Percentiles rank a stretch among this genome's conserved stretches.
Evolutionary conservation across 2,888 invertebrate genomes (phyloP).

Genomic region (Dynastes hyllus): DNA sequence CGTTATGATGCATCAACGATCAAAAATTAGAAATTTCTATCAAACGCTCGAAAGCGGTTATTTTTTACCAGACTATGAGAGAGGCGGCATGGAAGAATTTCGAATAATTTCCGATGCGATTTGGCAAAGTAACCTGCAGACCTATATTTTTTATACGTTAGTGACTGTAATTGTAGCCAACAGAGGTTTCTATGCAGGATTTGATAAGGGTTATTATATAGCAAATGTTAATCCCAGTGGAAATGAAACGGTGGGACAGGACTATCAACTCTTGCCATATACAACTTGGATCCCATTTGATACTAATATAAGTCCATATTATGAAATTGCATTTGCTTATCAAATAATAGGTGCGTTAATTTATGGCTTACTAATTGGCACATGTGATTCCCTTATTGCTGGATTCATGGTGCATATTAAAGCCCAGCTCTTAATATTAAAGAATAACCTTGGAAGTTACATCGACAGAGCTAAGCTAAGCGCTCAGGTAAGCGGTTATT

Average conservation of each 20-base stretch:
- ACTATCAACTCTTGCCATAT: conserved; percentile 50
- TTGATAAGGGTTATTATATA: conserved; percentile 38
- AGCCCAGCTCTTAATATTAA: conserved; percentile 53
- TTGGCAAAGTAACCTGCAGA: conserved; percentile 45
- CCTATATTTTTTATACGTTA: conserved; percentile 49
- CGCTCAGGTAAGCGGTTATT: conserved; percentile 19
- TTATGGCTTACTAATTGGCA: conserved; percentile 51
- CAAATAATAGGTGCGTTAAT: conserved; percentile 51
- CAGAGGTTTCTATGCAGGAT: conserved; percentile 49
- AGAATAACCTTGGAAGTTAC: conserved; percentile 51
- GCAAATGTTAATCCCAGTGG: background rate
- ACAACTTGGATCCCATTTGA: conserved; percentile 54
- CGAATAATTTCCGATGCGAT: conserved; percentile 49
- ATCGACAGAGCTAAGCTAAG: conserved; percentile 40
- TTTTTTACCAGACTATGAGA: conserved; percentile 49
- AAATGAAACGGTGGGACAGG: conserved; percentile 27
- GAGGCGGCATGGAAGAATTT: conserved; percentile 50
- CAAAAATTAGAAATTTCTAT: conserved; percentile 40
- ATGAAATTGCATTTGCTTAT: conserved; percentile 51
- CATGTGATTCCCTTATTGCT: conserved; percentile 53
- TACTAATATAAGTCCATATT: conserved; percentile 49
- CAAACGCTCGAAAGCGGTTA: conserved; percentile 48
- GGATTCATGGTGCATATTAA: conserved; percentile 54
- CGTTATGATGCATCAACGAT: conserved; percentile 47
- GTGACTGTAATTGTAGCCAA: conserved; percentile 49